Percentiles rank a stretch among this genome's conserved stretches.
Conservation (phyloP, 1,140 invertebrate genomes). For the Brachionus sp. region DNA sequence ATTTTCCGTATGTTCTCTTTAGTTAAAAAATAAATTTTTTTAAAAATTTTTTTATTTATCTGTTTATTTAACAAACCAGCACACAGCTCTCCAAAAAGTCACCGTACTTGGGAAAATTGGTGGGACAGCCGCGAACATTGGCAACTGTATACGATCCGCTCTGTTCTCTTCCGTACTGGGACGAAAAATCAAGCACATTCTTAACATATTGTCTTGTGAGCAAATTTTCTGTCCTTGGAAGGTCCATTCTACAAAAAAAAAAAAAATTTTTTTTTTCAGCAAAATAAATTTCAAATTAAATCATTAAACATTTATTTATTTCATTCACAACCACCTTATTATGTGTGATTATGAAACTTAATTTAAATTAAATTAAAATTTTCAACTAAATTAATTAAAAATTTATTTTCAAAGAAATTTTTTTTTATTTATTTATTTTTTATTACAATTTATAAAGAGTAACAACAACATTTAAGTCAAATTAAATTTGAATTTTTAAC, state of each 20-base stretch:
- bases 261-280: background rate
- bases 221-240: background rate
- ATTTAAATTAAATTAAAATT: background rate
- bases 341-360: background rate
- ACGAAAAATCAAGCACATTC: conserved; percentile 75
- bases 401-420: background rate
- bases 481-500: background rate
- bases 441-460: background rate
- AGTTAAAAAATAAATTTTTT: background rate
- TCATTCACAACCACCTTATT: background rate
- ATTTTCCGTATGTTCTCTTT: conserved; percentile 80
- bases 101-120: conserved; percentile 79
- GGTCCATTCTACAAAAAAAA: background rate
- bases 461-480: background rate
- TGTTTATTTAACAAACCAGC: conserved; percentile 66
- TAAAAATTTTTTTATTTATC: background rate
- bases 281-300: background rate
- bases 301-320: background rate
- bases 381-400: background rate
- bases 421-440: background rate
- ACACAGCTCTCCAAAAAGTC: conserved; percentile 83
- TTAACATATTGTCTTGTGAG: conserved; percentile 67
- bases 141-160: conserved; percentile 81
- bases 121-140: conserved; percentile 76
- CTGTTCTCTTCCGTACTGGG: conserved; percentile 79